A percentile compares a stretch with the other conserved stretches of the same genome.
Evolutionary conservation across 2,797 vertebrate genomes (phyloP).

Genomic region (Cyprinodon diabolis): DNA sequence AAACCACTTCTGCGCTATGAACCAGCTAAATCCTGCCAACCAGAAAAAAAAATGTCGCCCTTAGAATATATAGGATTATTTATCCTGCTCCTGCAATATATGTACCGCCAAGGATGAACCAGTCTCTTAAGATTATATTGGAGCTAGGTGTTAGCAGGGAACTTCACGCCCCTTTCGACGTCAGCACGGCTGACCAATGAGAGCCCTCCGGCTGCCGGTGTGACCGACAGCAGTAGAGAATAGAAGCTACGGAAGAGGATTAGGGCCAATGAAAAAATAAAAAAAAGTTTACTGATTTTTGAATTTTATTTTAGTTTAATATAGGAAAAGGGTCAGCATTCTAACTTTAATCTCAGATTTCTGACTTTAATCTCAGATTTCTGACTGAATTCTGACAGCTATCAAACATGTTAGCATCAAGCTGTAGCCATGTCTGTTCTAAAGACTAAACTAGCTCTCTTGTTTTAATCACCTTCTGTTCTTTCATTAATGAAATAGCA

Average conservation of each 20-base stretch:
- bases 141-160: conserved; percentile 41
- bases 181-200: conserved; percentile 58
- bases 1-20: neutral
- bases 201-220: conserved; percentile 29
- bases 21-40: neutral
- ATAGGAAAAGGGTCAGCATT: no score
- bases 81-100: conserved; percentile 10
- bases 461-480: no score
- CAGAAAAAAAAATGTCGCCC: neutral
- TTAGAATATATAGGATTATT: neutral
- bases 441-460: no score
- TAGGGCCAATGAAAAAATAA: neutral
- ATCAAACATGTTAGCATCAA: no score
- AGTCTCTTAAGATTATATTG: conserved; percentile 28
- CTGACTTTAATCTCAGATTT: no score
- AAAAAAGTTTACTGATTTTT: neutral
- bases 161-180: conserved; percentile 65
- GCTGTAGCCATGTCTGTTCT: no score
- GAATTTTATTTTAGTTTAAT: no score
- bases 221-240: neutral
- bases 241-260: no score
- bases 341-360: no score
- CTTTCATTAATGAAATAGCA: no score
- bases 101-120: conserved; percentile 40
- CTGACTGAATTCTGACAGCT: no score